A percentile compares a stretch with the other conserved stretches of the same genome.
phyloP scores from a whole-genome alignment of 2,113 vertebrate genomes.

The Clupea harengus region DNA sequence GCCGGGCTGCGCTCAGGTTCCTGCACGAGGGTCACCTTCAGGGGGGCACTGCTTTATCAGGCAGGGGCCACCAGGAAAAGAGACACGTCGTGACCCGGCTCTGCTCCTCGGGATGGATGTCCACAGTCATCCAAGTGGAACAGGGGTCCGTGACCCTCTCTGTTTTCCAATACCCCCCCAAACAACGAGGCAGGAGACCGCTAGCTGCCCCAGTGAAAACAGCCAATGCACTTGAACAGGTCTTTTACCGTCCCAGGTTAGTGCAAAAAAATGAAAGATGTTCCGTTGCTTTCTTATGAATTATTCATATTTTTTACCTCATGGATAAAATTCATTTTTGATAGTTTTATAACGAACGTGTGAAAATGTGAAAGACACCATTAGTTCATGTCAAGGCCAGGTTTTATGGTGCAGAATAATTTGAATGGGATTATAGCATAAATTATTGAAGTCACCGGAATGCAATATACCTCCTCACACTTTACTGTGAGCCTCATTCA shows the following conservation, averaged over 20 bases:
- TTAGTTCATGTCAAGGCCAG: slow-evolving; percentile 45
- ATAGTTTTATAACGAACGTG: not conserved
- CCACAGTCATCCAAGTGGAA: slow-evolving; percentile 60
- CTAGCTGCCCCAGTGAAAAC: not conserved
- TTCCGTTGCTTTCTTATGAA: not conserved
- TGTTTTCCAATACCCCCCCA: slow-evolving; percentile 11
- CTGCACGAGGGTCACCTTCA: slow-evolving; percentile 71
- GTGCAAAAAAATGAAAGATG: not conserved
- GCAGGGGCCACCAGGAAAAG: slow-evolving; percentile 51
- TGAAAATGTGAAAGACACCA: not conserved
- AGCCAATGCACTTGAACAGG: not conserved
- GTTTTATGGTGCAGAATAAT: slow-evolving; percentile 35
- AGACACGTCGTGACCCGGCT: slow-evolving; percentile 48
- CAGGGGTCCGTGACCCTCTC: slow-evolving; percentile 48
- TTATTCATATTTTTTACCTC: not conserved
- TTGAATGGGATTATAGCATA: slow-evolving; percentile 29
- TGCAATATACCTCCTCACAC: not conserved
- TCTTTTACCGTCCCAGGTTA: not conserved
- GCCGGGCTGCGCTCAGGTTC: slow-evolving; percentile 47
- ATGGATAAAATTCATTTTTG: not conserved
- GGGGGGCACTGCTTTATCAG: slow-evolving; percentile 60
- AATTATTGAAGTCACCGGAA: slow-evolving; percentile 28
- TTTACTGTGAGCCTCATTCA: not conserved
- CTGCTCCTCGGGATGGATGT: slow-evolving; percentile 55
- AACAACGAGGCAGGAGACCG: slow-evolving; percentile 24